Evolutionary conservation across 2,797 vertebrate species (phyloP), one percentile per base, ranked within the genome.

Genomic region (Echeneis naucrates): DNA sequence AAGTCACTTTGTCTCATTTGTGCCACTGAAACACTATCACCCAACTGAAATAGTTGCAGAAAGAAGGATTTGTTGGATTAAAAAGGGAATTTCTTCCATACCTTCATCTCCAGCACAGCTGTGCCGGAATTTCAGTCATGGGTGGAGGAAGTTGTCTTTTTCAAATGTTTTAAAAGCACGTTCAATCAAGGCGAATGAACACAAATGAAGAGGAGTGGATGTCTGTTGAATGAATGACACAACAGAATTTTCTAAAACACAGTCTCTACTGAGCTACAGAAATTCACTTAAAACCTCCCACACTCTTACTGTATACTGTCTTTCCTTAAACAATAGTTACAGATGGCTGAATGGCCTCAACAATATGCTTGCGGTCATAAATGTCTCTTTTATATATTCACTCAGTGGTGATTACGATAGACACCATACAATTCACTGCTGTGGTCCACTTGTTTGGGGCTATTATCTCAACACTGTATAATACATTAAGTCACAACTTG

Each of bases 311-410:
- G n/a, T n/a, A 21, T 10, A 23, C 8, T 61, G 51, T 66, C 64
- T 71, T 79, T 76, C 27, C 65, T 56, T 70, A 69, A 53, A 77
- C 67, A 76, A 54, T 51, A 65, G 61, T 56, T 78, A 78, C 82
- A 88, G 78, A 82, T 78, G 82, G 75, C 24, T 78, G 38, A 78
- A 76, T 69, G 23, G 40, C 57, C 53, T 52, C 54, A 19, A 60
- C 68, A 83, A 84, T 83, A 80, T 69, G 80, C 67, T 75, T 27
- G 23, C 19, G 9, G 78, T 62, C 76, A 81, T 82, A 84, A 71
- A 81, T 75, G 77, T 78, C 54, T 80, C 48, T 80, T 75, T 68
- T 53, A 56, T 66, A 47, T 64, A 68, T 64, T 74, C 58, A 79
- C 75, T 87, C 67, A 82, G 24, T 11, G 5, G 81, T 76, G 67